These are phyloP conservation scores for Prostheceraeus crozeri DNA, from an alignment of 2,888 invertebrate species.

Conservation along the genomic window DNA sequence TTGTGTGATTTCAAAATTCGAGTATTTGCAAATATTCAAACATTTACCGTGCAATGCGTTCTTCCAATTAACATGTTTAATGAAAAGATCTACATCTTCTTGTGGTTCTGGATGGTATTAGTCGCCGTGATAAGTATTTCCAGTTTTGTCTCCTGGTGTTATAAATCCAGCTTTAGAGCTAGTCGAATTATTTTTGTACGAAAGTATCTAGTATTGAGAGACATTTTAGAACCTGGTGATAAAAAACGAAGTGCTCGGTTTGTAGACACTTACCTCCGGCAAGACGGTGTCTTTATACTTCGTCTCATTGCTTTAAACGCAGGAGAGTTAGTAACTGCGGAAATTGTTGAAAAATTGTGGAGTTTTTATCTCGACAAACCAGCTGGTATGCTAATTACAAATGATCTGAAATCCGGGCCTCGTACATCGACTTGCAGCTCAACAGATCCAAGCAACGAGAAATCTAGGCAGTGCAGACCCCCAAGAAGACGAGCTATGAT, in stretches of 20 bases:
- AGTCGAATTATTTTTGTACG: conserved; percentile 44
- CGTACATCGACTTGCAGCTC: conserved; percentile 11
- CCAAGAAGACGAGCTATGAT: too few relatives aligned
- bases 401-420: too few relatives aligned
- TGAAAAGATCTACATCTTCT: conserved; percentile 57
- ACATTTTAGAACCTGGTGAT: conserved; percentile 34
- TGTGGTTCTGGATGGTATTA: conserved; percentile 60
- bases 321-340: conserved; percentile 40
- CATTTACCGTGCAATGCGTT: conserved; percentile 57
- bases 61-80: conserved; percentile 48
- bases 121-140: conserved; percentile 57
- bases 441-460: too few relatives aligned
- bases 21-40: conserved; percentile 57
- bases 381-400: too few relatives aligned
- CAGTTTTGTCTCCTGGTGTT: conserved; percentile 58
- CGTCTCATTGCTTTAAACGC: conserved; percentile 40
- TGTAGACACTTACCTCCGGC: conserved; percentile 40
- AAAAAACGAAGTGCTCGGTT: conserved; percentile 37
- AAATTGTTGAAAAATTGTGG: conserved; percentile 36
- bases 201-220: conserved; percentile 38
- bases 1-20: conserved; percentile 56
- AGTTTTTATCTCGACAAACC: conserved; percentile 26
- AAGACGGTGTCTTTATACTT: conserved; percentile 41
- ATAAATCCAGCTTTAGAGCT: conserved; percentile 50
- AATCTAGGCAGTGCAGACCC: too few relatives aligned